These are phyloP conservation scores for Drosophila parabipectinata DNA, from an alignment of 1,140 invertebrate genomes.

Conservation along the genomic window DNA sequence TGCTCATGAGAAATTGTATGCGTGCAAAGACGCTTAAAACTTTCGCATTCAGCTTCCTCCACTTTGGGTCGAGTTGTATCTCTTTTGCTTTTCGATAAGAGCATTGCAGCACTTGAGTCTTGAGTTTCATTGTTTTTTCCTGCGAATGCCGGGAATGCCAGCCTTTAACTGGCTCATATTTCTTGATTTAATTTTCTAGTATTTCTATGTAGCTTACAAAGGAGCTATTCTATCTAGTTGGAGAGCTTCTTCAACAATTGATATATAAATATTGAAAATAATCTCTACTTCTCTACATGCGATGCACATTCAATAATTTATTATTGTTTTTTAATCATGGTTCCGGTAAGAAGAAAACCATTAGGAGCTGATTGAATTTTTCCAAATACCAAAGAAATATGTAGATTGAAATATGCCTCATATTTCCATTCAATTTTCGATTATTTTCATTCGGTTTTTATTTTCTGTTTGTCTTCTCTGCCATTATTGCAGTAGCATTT, in stretches of 20 bases:
- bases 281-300: neutral
- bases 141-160: slow-evolving; percentile 18
- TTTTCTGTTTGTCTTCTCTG: slow-evolving; percentile 32
- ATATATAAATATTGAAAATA: slow-evolving; percentile 3
- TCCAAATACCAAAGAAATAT: slow-evolving; percentile 13
- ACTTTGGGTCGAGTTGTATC: slow-evolving; percentile 26
- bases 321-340: neutral
- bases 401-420: slow-evolving; percentile 31
- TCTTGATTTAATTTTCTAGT: slow-evolving; percentile 56
- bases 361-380: slow-evolving; percentile 43
- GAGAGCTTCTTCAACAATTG: slow-evolving; percentile 23
- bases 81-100: slow-evolving; percentile 57
- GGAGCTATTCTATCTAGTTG: neutral
- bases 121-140: slow-evolving; percentile 61
- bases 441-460: slow-evolving; percentile 28
- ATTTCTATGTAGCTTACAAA: neutral
- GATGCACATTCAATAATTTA: neutral
- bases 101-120: slow-evolving; percentile 62
- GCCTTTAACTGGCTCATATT: slow-evolving; percentile 50
- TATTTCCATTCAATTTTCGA: slow-evolving; percentile 41
- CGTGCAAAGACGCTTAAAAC: slow-evolving; percentile 78
- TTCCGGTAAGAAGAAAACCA: slow-evolving; percentile 6
- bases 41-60: slow-evolving; percentile 62
- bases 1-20: slow-evolving; percentile 81
- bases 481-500: slow-evolving; percentile 47